Evolutionary conservation across 2,113 vertebrate species (phyloP).

Genomic region (Charina bottae): DNA sequence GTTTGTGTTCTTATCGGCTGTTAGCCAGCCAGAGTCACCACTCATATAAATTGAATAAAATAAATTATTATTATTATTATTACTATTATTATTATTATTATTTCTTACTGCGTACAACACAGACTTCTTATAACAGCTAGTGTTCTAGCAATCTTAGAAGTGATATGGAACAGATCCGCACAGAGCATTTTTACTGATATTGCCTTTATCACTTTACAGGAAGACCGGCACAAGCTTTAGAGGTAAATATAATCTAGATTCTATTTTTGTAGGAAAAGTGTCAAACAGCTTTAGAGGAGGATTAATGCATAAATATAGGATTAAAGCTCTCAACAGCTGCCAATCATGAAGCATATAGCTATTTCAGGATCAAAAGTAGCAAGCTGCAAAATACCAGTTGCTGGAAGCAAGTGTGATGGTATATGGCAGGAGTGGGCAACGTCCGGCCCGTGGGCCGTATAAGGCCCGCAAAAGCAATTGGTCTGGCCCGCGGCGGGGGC

Average conservation of each 20-base stretch:
- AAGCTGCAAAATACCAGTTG: background rate
- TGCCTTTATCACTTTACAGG: background rate
- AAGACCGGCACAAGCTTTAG: background rate
- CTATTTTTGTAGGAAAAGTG: background rate
- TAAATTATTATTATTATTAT: too few relatives aligned
- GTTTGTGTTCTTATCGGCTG: too few relatives aligned
- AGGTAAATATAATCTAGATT: background rate
- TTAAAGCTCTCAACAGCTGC: background rate
- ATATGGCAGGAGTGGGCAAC: too few relatives aligned
- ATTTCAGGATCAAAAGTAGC: background rate
- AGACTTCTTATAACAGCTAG: too few relatives aligned
- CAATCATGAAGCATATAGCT: background rate
- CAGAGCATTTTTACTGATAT: background rate
- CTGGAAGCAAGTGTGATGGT: background rate
- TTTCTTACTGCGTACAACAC: too few relatives aligned
- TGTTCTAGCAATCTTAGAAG: background rate
- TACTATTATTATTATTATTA: too few relatives aligned
- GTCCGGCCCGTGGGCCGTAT: too few relatives aligned
- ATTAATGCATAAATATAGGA: background rate
- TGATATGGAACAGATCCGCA: background rate
- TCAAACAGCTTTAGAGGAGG: background rate
- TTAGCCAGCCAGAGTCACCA: too few relatives aligned
- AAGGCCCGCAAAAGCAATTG: too few relatives aligned
- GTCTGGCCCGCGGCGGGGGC: too few relatives aligned
- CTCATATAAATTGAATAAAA: too few relatives aligned